Evolutionary conservation across 2,888 invertebrate genomes (phyloP).

Genomic region (Nudaria mundana): DNA sequence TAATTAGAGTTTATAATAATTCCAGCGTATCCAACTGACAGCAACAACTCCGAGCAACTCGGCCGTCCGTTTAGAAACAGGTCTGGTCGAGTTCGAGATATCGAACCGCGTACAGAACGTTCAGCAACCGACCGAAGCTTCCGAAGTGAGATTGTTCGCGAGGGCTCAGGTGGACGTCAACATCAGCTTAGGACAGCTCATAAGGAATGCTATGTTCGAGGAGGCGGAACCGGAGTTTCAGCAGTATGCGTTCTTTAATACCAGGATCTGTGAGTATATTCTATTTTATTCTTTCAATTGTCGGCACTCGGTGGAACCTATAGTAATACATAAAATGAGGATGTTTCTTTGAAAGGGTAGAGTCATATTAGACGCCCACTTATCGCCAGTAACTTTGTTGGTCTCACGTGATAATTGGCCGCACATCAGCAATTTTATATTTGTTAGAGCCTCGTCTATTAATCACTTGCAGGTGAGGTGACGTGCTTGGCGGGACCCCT

Average conservation of each 20-base stretch:
- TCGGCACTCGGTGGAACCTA: no score
- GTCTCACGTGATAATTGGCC: no score
- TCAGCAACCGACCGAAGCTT: constrained; percentile 87
- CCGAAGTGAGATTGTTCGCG: constrained; percentile 88
- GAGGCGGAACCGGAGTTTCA: constrained; percentile 99
- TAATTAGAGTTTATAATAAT: no score
- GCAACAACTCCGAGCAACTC: constrained; percentile 99
- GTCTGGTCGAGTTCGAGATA: constrained; percentile 94
- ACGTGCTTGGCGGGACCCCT: no score
- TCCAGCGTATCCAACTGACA: constrained; percentile 94
- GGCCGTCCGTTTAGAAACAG: constrained; percentile 97
- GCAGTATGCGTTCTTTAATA: constrained; percentile 98
- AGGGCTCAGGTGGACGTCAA: constrained; percentile 91
- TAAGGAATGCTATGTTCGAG: constrained; percentile 96
- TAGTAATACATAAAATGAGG: not conserved
- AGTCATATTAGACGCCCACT: no score
- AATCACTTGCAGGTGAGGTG: no score
- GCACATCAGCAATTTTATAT: no score
- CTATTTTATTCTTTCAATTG: not conserved
- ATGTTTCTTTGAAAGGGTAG: no score
- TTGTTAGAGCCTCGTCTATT: no score
- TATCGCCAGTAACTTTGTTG: no score
- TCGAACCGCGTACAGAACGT: constrained; percentile 97
- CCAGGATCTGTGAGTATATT: constrained; percentile 89
- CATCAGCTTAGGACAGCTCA: constrained; percentile 96